phyloP scores from a whole-genome alignment of 2,797 vertebrate species.

The Anguilla marmorata region DNA sequence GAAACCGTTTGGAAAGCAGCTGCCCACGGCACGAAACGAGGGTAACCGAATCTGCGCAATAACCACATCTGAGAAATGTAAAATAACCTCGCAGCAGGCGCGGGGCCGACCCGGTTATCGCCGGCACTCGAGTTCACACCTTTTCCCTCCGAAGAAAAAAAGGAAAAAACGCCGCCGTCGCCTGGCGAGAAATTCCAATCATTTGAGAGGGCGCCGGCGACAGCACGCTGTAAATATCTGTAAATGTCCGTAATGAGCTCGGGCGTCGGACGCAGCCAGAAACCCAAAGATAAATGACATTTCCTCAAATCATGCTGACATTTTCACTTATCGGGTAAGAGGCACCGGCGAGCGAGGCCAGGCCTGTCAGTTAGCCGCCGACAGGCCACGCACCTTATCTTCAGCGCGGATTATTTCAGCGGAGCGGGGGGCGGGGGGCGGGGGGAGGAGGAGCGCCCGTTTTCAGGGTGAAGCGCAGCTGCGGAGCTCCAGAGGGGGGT shows the following conservation, averaged over 20 bases:
- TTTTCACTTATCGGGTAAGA: conserved; percentile 80
- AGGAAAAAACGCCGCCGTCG: not conserved
- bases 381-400: conserved; percentile 79
- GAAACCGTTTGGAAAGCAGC: not conserved
- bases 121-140: not conserved
- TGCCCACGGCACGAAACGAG: not conserved
- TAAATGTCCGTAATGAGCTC: conserved; percentile 59
- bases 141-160: not conserved
- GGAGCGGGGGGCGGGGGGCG: conserved; percentile 58
- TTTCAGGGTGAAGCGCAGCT: not conserved
- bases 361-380: conserved; percentile 78
- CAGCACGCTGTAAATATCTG: conserved; percentile 17
- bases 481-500: not conserved
- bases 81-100: not conserved
- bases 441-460: conserved; percentile 35
- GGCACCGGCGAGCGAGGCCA: conserved; percentile 71
- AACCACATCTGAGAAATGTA: not conserved
- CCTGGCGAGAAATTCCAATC: conserved; percentile 24
- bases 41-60: not conserved
- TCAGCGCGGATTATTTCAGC: conserved; percentile 67
- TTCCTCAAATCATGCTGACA: conserved; percentile 78
- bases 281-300: conserved; percentile 77
- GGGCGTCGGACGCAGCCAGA: conserved; percentile 68
- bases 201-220: conserved; percentile 12
- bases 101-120: conserved; percentile 2